These are phyloP conservation scores for Tinea trinotella DNA, from an alignment of 2,888 invertebrate species.

Conservation along the genomic window DNA sequence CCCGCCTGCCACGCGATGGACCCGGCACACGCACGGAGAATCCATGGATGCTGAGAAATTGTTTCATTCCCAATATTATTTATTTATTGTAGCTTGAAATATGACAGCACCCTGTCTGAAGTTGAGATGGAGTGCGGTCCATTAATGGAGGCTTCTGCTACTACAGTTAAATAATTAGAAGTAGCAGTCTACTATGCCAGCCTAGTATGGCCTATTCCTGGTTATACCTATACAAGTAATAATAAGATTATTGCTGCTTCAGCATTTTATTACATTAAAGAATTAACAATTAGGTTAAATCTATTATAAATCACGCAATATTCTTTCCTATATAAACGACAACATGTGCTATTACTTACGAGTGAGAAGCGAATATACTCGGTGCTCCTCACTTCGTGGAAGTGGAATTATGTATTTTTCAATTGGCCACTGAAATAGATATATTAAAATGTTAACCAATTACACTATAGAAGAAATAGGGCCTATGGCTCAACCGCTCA, in stretches of 20 bases:
- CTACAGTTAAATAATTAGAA: too few species aligned
- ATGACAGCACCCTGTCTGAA: too few species aligned
- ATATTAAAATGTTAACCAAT: constrained; percentile 52
- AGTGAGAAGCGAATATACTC: constrained; percentile 71
- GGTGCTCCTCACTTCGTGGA: constrained; percentile 68
- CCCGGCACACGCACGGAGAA: too few species aligned
- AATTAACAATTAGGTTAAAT: constrained; percentile 51
- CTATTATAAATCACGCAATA: constrained; percentile 37
- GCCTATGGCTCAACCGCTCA: constrained; percentile 56
- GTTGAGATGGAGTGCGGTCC: too few species aligned
- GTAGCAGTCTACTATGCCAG: too few species aligned
- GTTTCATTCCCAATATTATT: too few species aligned
- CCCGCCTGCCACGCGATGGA: too few species aligned
- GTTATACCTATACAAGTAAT: too few species aligned
- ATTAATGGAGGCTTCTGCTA: too few species aligned
- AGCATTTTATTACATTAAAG: constrained; percentile 67
- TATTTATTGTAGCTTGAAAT: too few species aligned
- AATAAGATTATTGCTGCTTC: neutral
- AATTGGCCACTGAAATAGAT: neutral
- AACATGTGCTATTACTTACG: constrained; percentile 34
- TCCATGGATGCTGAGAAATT: too few species aligned
- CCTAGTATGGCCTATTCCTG: too few species aligned
- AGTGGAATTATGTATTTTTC: constrained; percentile 11
- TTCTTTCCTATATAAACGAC: constrained; percentile 55
- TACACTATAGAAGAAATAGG: constrained; percentile 44